Base-by-base conservation (phyloP, 2,888 invertebrate genomes). In the Gerris lacustris region DNA sequence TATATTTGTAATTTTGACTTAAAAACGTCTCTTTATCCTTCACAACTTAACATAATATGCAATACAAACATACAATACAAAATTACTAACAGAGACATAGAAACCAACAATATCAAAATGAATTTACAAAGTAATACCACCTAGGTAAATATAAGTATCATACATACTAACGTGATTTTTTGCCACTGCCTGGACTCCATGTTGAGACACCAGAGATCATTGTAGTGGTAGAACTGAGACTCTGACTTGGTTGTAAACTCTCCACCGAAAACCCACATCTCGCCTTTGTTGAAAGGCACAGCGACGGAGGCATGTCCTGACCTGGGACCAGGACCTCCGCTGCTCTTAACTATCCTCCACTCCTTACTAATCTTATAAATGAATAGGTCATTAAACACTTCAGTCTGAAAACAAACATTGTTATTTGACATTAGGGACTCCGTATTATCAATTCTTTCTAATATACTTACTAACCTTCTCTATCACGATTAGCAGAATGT, bases 151-250 rank as follows among this genome's bases (percentile, higher is more conserved):
- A 31, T 31, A 31, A 31, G 4, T 31, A 31, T 31, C 31, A 31
- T 15, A 11, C 45, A 5, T 70, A 77, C 81, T 77, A 75, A 84
- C 83, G 77, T 80, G 63, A 84, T 79, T 83, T 94, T 94, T 77
- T 94, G 90, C 96, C 96, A 96, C 79, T 86, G 87, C 75, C 88
- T 88, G 0, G 86, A 84, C 47, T 85, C 84, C 0, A 95, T 80
- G 75, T 90, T 88, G 79, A 88, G 91, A 70, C 91, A 87, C 95
- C 96, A 96, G 0, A 96, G 82, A 79, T 96, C 96, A 78, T 87
- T 88, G 80, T 94, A 96, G 79, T 96, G 96, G 78, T 94, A 90
- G 80, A 94, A 96, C 81, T 96, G 96, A 18, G 91, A 87, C 79
- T 95, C 94, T 0, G 91, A 87, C 0, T 92, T 91, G 78, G 92